Evolutionary conservation across 2,113 vertebrate species (phyloP).

Genomic region (Muscicapa adusta): DNA sequence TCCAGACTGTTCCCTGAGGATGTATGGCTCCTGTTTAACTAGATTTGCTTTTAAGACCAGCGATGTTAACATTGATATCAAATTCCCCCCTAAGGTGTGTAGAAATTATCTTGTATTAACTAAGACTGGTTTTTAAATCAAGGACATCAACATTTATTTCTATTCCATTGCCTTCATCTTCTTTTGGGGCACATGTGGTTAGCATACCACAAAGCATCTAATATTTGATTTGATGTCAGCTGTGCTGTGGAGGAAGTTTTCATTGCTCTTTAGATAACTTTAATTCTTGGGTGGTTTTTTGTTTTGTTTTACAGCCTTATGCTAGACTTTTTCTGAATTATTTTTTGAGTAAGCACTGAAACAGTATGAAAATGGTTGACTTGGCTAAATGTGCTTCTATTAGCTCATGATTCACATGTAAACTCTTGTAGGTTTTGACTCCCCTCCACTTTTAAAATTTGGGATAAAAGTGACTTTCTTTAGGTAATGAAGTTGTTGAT

Average conservation of each 20-base stretch:
- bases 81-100: slow-evolving; percentile 88
- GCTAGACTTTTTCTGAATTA: not conserved
- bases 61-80: slow-evolving; percentile 94
- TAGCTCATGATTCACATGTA: not conserved
- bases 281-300: not conserved
- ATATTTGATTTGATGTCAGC: not conserved
- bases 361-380: not conserved
- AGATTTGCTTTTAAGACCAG: slow-evolving; percentile 95
- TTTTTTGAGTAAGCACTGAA: not conserved
- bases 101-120: not conserved
- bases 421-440: not conserved
- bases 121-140: not conserved
- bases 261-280: not conserved
- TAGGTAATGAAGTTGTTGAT: not conserved
- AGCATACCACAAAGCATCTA: not conserved
- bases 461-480: not conserved
- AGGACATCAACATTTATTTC: not conserved
- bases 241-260: not conserved
- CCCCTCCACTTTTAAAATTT: not conserved
- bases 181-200: not conserved
- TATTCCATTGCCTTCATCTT: not conserved
- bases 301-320: not conserved
- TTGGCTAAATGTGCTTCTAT: not conserved
- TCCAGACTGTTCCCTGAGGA: slow-evolving; percentile 88
- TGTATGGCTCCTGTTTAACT: slow-evolving; percentile 94